Evolutionary conservation across 2,797 vertebrate species (phyloP).

Genomic region (Lepidocolaptes lacrymiger): DNA sequence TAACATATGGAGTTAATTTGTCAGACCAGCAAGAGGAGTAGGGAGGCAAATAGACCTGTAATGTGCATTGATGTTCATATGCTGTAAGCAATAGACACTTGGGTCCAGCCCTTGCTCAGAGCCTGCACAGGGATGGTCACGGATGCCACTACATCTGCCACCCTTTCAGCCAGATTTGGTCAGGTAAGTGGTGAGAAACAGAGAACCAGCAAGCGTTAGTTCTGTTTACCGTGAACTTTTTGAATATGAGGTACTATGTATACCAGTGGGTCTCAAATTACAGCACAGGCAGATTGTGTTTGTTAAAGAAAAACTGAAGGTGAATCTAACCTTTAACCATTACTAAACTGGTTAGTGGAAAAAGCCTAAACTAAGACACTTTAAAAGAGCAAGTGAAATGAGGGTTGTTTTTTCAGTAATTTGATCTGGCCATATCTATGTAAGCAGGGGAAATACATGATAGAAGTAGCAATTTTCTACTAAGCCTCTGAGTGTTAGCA

Average conservation of each 20-base stretch:
- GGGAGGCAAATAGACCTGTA: background rate
- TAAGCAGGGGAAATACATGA: background rate
- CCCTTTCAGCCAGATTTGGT: background rate
- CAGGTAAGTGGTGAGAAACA: background rate
- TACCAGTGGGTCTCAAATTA: background rate
- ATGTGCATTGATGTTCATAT: background rate
- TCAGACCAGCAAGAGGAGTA: background rate
- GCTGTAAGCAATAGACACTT: background rate
- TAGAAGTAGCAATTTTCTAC: background rate
- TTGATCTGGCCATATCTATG: background rate
- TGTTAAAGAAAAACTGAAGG: background rate
- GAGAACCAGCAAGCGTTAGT: background rate
- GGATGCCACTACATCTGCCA: background rate
- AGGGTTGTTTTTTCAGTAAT: background rate
- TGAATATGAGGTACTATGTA: rapidly evolving
- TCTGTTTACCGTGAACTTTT: background rate
- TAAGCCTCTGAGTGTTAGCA: background rate
- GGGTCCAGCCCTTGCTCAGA: background rate
- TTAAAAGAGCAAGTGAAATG: background rate
- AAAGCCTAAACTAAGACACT: background rate
- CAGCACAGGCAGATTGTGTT: background rate
- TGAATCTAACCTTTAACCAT: constrained; percentile 8
- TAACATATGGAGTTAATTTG: background rate
- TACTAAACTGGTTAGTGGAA: background rate
- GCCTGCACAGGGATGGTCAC: background rate